Base-by-base conservation (phyloP, 2,888 invertebrate species). In the Molanna angustata region DNA sequence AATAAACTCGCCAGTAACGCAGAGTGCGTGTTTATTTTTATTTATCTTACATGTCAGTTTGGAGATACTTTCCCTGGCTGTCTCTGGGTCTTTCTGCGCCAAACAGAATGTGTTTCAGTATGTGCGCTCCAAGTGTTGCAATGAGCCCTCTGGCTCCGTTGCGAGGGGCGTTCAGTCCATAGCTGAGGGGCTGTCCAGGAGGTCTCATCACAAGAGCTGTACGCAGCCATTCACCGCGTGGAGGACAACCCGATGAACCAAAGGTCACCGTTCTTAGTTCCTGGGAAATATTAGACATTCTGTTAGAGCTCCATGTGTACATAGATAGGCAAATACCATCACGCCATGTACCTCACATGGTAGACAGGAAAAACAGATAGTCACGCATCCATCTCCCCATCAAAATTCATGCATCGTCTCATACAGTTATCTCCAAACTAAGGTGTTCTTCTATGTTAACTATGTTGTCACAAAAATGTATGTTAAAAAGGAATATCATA, bases 161-260 rank as follows among this genome's bases (percentile, higher is more conserved):
- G 4, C 86, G 73, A 0, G 85, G 80, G 3, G 83, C 80, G 17
- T 80, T 76, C 13, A 88, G 67, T 0, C 86, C 86, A 62, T 83
- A 87, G 0, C 80, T 76, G n/a, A 82, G 65, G 1, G 73, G 72
- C 56, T 79, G 80, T 37, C 78, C 78, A 0, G 82, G 73, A 0
- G 82, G 73, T 31, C 83, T 76, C 68, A 85, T 80, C 14, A 78
- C 69, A n/a, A 88, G 71, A 0, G 85, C 80, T 1, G 87, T 85
- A 41, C 85, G 74, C 16, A 84, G 71, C 87, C 87, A 87, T 67
- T 87, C 87, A 0, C 82, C 81, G 13, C 85, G 74, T n/a, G 86
- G 83, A 2, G 86, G 84, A 52, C 83, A 82, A 0, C 82, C 79
- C 0, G 85, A 76, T 1, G 82, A 80, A 2, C 85, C 86, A 63